phyloP scores from a whole-genome alignment of 2,888 invertebrate species.

The Spodoptera littoralis region DNA sequence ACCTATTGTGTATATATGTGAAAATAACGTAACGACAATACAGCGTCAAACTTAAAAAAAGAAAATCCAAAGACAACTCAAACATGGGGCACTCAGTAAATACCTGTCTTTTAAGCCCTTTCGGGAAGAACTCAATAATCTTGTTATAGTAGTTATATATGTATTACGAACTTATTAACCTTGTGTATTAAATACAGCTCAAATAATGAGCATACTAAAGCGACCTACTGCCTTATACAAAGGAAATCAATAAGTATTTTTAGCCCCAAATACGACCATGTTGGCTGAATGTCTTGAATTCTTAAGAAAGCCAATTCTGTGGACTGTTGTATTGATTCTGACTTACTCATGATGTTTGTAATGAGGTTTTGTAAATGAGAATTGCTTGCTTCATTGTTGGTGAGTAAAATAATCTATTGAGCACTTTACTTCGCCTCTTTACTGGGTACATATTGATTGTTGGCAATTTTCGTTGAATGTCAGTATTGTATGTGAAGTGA shows the following conservation, averaged over 20 bases:
- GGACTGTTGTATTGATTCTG: conserved; percentile 5
- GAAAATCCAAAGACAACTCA: no score
- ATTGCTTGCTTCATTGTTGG: not conserved
- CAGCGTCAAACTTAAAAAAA: no score
- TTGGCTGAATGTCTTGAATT: conserved; percentile 17
- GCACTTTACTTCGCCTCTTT: no score
- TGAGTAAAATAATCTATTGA: no score
- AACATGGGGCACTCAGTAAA: no score
- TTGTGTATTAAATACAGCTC: conserved; percentile 4
- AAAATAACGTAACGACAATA: no score
- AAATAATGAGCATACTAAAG: conserved; percentile 23
- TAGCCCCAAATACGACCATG: conserved; percentile 25
- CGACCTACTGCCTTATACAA: conserved; percentile 10
- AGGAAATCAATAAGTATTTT: conserved; percentile 48
- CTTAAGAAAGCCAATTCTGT: conserved; percentile 17
- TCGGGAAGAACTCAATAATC: not conserved
- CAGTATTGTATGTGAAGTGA: no score
- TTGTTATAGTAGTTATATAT: not conserved
- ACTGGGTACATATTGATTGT: no score
- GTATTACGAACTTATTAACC: conserved; percentile 1
- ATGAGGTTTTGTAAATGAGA: conserved; percentile 11
- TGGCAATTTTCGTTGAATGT: no score
- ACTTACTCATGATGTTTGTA: conserved; percentile 10
- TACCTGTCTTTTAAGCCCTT: no score
- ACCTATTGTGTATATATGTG: no score